Percentiles rank a stretch among this genome's conserved stretches.
Evolutionary conservation across 2,888 invertebrate genomes (phyloP).

Genomic region (Agrochola lota): DNA sequence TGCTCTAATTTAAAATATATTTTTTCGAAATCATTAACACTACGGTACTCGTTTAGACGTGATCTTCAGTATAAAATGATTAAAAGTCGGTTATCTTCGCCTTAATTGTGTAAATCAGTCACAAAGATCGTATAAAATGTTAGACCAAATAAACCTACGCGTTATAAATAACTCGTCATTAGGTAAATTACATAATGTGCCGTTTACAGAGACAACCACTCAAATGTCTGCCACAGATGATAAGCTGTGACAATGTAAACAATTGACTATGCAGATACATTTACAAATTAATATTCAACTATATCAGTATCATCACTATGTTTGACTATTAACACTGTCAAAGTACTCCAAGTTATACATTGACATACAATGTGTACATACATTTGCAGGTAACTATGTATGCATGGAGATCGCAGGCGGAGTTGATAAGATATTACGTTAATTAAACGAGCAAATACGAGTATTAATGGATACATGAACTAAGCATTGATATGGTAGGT

Average conservation of each 20-base stretch:
- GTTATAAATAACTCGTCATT: constrained; percentile 40
- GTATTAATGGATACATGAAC: constrained; percentile 26
- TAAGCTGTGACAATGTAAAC: constrained; percentile 56
- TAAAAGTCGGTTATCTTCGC: no score
- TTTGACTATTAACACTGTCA: constrained; percentile 59
- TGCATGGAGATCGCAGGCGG: constrained; percentile 42
- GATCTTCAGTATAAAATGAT: no score
- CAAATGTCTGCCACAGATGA: constrained; percentile 52
- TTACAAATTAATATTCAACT: constrained; percentile 59
- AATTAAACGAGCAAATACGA: constrained; percentile 51
- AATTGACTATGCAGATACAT: constrained; percentile 54
- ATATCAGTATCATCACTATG: constrained; percentile 49
- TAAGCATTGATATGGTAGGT: not conserved
- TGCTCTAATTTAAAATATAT: no score
- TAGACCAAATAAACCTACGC: constrained; percentile 25
- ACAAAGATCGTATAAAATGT: constrained; percentile 40
- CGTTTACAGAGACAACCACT: constrained; percentile 45
- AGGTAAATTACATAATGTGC: constrained; percentile 36
- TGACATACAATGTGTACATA: not conserved
- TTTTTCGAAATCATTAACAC: no score
- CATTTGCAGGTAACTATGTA: constrained; percentile 38
- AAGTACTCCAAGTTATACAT: constrained; percentile 31
- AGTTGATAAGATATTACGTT: constrained; percentile 50
- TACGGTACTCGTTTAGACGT: no score
- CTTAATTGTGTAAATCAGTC: constrained; percentile 54